Base-by-base conservation (phyloP, 2,797 vertebrate genomes). In the Helicolenus hilgendorfi region DNA sequence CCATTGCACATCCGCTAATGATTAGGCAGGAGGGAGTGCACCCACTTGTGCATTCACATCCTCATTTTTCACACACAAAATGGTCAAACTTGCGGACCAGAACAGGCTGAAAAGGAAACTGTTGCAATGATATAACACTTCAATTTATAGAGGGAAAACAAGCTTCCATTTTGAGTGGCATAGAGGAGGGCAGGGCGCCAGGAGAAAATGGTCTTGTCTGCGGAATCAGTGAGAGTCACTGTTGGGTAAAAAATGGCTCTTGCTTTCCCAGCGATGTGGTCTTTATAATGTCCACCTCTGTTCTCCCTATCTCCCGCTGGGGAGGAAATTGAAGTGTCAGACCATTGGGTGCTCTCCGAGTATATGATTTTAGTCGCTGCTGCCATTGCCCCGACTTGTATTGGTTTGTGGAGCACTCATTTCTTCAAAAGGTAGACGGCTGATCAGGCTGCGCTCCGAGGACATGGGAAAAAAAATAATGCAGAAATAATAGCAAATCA, bases 261-360 rank as follows among this genome's bases (percentile, higher is more conserved):
- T 85, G 83, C 89, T 94, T 87, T 89, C 78, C 85, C 38, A n/a
- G 87, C 63, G 26, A 90, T 79, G 88, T 89, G 86, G 85, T 93
- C 91, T 94, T 89, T 88, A 92, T 94, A 94, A 95, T 93, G 85
- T 84, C 88, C 90, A 91, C 88, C 95, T 93, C 94, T 92, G 90
- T 95, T 94, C 95, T 94, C 91, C 91, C 90, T 93, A 95, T 96
- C 93, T 96, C 95, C 94, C 72, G 65, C 94, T 82, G 90, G 81
- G 93, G 84, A 96, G 94, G 95, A 96, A 97, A 97, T 97, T 95
- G 95, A 97, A 96, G 96, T 96, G 96, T 97, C 96, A 96, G 92
- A 85, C 92, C 88, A 84, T 79, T 89, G 92, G 93, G 88, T 72
- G 75, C 90, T 86, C 73, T 92, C 86, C 29, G 85, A 92, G 89